Evolutionary conservation across 2,888 invertebrate species (phyloP).

Genomic region (Pyrgus malvae): DNA sequence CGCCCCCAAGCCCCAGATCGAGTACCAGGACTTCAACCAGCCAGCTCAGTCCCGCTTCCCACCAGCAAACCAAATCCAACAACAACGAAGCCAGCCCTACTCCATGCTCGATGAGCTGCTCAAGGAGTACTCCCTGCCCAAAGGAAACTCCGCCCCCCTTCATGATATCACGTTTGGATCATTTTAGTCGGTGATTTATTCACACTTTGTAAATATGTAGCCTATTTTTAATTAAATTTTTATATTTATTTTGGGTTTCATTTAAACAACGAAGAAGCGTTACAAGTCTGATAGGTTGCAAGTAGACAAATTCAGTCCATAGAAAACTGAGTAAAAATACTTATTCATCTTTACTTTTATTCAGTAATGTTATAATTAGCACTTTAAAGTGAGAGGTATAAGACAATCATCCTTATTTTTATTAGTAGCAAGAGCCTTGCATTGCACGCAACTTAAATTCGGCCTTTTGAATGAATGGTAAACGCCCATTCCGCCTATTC

Average conservation of each 20-base stretch:
- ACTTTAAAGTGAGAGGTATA: too few species aligned
- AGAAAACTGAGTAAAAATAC: too few species aligned
- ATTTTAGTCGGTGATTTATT: slow-evolving; percentile 77
- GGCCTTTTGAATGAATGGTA: too few species aligned
- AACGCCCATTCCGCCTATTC: too few species aligned
- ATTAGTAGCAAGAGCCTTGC: too few species aligned
- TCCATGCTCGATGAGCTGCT: slow-evolving; percentile 89
- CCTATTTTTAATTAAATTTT: slow-evolving; percentile 53
- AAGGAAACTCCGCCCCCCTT: slow-evolving; percentile 84
- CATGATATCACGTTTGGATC: slow-evolving; percentile 93
- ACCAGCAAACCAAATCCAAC: slow-evolving; percentile 41
- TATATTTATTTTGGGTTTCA: slow-evolving; percentile 16
- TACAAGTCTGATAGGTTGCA: too few species aligned
- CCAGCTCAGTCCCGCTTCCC: slow-evolving; percentile 39
- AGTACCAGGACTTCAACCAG: slow-evolving; percentile 50
- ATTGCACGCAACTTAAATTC: too few species aligned
- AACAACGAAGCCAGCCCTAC: slow-evolving; percentile 53
- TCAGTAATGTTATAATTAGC: too few species aligned
- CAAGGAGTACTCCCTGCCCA: slow-evolving; percentile 90
- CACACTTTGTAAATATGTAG: slow-evolving; percentile 70
- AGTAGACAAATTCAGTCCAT: too few species aligned
- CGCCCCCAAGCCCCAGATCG: slow-evolving; percentile 46
- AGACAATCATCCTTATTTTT: too few species aligned
- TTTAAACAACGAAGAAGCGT: neutral
- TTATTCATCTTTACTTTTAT: too few species aligned